These are phyloP conservation scores for Stomatorhinus ivindoensis DNA, from an alignment of 2,113 vertebrate genomes.

Conservation along the genomic window DNA sequence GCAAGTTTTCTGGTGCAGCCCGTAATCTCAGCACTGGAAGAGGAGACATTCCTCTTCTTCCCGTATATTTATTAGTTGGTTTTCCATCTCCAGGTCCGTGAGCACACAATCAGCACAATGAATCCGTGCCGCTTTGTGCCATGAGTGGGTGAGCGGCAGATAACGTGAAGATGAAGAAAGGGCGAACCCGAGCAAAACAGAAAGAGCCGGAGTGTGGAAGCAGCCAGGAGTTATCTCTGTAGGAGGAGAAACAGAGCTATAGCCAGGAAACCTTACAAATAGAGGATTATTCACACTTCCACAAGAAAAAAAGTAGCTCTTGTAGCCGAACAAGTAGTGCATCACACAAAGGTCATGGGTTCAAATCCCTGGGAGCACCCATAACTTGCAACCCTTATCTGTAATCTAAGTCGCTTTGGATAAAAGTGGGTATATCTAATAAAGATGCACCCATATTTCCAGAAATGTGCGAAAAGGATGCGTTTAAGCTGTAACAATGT, in stretches of 20 bases:
- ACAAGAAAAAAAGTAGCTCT: background rate
- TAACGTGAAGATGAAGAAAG: background rate
- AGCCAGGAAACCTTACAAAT: background rate
- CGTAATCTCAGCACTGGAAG: background rate
- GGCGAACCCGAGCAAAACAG: background rate
- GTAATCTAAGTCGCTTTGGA: background rate
- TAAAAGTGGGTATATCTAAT: background rate
- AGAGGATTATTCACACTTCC: background rate
- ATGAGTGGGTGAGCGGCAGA: background rate
- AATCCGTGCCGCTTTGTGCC: background rate
- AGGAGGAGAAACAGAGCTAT: background rate
- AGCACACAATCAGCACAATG: background rate
- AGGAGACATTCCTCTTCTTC: background rate
- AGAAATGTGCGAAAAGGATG: background rate
- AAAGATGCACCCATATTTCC: background rate
- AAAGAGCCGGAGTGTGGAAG: background rate
- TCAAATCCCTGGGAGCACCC: background rate
- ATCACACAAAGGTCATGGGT: background rate
- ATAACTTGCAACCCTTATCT: background rate
- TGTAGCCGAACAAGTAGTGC: background rate
- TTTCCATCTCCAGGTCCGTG: background rate
- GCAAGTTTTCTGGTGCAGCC: background rate
- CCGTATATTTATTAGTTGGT: background rate
- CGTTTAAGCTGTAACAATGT: background rate
- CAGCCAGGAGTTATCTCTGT: background rate